Evolutionary conservation across 2,113 vertebrate genomes (phyloP), one percentile per base, ranked within the genome.

Genomic region (Aegotheles bennettii): DNA sequence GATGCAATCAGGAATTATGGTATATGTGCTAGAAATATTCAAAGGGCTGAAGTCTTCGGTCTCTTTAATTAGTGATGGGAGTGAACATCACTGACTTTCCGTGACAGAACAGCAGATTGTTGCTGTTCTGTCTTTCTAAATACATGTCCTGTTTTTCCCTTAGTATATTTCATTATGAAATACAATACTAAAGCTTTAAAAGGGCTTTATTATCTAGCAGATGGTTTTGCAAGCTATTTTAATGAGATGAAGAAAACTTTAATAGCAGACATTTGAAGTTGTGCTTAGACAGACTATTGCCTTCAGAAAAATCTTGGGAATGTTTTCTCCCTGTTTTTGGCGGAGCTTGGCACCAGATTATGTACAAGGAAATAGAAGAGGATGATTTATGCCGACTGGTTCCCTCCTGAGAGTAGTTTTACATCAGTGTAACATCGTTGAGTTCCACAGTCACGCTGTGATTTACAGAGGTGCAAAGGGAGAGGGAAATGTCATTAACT

Each of bases 121-220:
- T 94, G 77, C 86, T 6, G 1, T 84, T 91, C 79, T 84, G 82
- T 86, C 74, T 84, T 94, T 89, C 87, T 88, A 78, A 89, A 92
- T 90, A 94, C 54, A 57, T 67, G 82, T 89, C 86, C 81, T 86
- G 77, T 92, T 95, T 93, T 13, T 38, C 67, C 53, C 67, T 59
- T 89, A 42, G 64, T 95, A 47, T 92, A 76, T 94, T 94, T 95
- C 78, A 81, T 89, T 75, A 78, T 81, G 84, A 94, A 97, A 96
- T 87, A 79, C 83, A 95, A 90, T 91, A 93, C 90, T 90, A 92
- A 93, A 87, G 65, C 85, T 83, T 87, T 90, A 71, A 81, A 93
- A 96, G 83, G 63, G 85, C 89, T 87, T 95, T 96, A 96, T 95
- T 97, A 97, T 84, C 85, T 89, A 87, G 76, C 95, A 97, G 95